Evolutionary conservation across 2,113 vertebrate species (phyloP).

Genomic region (Triplophysa siluroides): DNA sequence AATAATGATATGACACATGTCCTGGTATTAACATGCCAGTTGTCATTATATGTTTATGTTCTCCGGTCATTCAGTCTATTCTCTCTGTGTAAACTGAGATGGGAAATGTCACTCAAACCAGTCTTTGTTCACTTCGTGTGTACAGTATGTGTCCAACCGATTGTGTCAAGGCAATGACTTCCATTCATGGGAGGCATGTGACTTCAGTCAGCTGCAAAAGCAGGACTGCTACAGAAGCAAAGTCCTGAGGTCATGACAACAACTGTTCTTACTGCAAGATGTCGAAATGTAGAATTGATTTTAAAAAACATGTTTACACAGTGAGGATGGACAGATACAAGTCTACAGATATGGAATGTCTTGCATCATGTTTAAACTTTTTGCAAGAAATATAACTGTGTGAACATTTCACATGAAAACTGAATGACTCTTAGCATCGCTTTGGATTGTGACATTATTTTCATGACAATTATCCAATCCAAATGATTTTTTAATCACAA

Average conservation of each 20-base stretch:
- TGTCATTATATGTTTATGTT: slow-evolving; percentile 4
- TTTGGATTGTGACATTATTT: too few species aligned
- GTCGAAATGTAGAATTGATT: background rate
- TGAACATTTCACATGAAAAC: too few species aligned
- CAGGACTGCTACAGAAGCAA: background rate
- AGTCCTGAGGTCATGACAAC: background rate
- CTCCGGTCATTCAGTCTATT: slow-evolving; percentile 6
- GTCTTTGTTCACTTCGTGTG: slow-evolving; percentile 9
- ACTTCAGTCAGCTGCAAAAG: slow-evolving; percentile 61
- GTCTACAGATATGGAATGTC: background rate
- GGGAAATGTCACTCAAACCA: slow-evolving; percentile 20
- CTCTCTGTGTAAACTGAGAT: slow-evolving; percentile 28
- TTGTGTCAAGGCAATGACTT: slow-evolving; percentile 24
- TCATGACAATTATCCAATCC: too few species aligned
- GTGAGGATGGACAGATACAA: background rate
- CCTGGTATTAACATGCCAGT: background rate
- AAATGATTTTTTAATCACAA: too few species aligned
- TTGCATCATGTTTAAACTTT: too few species aligned
- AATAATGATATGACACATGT: background rate
- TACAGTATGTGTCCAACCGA: slow-evolving; percentile 6
- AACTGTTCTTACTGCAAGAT: slow-evolving; percentile 1
- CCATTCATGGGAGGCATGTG: slow-evolving; percentile 58
- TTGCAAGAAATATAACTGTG: too few species aligned
- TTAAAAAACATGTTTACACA: slow-evolving; percentile 8
- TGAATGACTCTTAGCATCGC: too few species aligned